Percentiles rank a stretch among this genome's conserved stretches.
These are phyloP conservation scores for Drosophila sp. DNA, from an alignment of 1,140 invertebrate species.

Conservation along the genomic window DNA sequence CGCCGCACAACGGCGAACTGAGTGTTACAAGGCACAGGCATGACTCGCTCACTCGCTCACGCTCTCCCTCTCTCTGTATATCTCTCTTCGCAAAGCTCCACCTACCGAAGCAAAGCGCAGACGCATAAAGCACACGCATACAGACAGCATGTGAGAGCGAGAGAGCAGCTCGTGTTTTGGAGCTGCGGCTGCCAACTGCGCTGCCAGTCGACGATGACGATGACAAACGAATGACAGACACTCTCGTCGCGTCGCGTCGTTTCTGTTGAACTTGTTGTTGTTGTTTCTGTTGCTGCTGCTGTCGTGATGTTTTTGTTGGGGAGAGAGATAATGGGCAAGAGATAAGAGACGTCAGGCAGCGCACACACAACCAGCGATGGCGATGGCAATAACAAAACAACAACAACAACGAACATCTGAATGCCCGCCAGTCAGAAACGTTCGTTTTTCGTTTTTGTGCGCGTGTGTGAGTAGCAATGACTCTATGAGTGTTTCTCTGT, in stretches of 20 bases:
- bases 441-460: constrained; percentile 72
- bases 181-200: constrained; percentile 44
- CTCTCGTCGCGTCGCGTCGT: constrained; percentile 46
- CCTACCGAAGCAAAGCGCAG: constrained; percentile 68
- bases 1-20: constrained; percentile 53
- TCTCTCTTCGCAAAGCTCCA: constrained; percentile 66
- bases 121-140: constrained; percentile 50
- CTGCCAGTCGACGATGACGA: constrained; percentile 50
- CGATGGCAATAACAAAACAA: constrained; percentile 48
- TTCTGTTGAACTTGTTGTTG: constrained; percentile 1
- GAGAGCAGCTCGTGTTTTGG: constrained; percentile 36
- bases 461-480: constrained; percentile 57
- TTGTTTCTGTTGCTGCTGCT: constrained; percentile 21
- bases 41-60: too few relatives aligned
- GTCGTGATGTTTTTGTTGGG: constrained; percentile 26
- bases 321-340: constrained; percentile 80
- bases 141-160: constrained; percentile 10
- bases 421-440: constrained; percentile 83
- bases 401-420: constrained; percentile 42
- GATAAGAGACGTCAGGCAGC: constrained; percentile 75
- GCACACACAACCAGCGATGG: constrained; percentile 47
- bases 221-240: constrained; percentile 84
- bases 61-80: not conserved
- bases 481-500: constrained; percentile 19
- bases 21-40: not conserved